Evolutionary conservation across 2,888 invertebrate species (phyloP).

Genomic region (Lasioglossum leucozonium): DNA sequence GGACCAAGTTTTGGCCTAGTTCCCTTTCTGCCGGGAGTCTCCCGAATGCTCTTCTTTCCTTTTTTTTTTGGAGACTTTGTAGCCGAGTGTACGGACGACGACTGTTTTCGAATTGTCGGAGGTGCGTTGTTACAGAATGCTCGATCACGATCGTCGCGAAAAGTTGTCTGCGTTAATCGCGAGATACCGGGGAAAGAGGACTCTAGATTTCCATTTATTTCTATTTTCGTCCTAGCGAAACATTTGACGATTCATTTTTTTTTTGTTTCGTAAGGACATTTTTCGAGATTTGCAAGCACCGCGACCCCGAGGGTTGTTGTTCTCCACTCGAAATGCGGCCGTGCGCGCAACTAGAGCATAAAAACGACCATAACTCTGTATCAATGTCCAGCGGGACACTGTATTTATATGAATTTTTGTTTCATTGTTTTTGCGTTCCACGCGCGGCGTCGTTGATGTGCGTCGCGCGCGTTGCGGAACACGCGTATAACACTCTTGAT

Average conservation of each 20-base stretch:
- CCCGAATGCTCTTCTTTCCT: neutral
- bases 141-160: neutral
- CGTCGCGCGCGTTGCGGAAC: neutral
- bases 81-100: neutral
- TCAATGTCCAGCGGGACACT: neutral
- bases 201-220: neutral
- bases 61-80: neutral
- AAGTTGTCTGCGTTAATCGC: neutral
- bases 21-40: neutral
- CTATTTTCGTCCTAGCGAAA: neutral
- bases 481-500: neutral
- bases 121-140: neutral
- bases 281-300: neutral
- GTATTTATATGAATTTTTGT: constrained; percentile 1
- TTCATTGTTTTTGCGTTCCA: neutral
- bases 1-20: neutral
- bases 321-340: neutral
- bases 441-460: neutral
- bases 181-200: neutral
- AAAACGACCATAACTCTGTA: neutral
- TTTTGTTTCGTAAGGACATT: neutral
- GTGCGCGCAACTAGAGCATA: neutral
- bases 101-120: neutral
- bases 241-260: neutral
- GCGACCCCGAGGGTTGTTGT: neutral